Conservation (phyloP, 2,888 invertebrate species). For the Mythimna albipuncta region DNA sequence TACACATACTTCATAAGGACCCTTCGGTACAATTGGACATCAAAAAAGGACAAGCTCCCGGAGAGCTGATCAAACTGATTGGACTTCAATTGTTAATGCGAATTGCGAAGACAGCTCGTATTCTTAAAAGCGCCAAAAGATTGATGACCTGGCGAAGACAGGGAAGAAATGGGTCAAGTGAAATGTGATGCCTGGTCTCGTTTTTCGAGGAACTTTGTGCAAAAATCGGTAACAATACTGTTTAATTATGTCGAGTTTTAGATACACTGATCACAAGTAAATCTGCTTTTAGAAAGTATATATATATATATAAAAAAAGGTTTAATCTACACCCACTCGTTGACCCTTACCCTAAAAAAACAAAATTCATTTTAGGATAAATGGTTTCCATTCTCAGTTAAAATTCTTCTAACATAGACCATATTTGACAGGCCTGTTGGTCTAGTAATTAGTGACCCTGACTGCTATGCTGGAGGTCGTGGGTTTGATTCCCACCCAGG, state of each 20-base stretch:
- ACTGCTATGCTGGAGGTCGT: too few relatives aligned
- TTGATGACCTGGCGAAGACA: conserved; percentile 49
- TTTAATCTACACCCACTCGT: too few relatives aligned
- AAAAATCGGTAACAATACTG: conserved; percentile 13
- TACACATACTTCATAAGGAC: not conserved
- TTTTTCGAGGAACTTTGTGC: conserved; percentile 6
- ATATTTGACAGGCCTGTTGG: too few relatives aligned
- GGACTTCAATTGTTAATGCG: conserved; percentile 56
- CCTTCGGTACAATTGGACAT: conserved; percentile 33
- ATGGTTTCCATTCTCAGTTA: too few relatives aligned
- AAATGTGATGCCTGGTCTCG: conserved; percentile 22
- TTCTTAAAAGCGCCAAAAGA: conserved; percentile 53
- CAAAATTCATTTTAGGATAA: too few relatives aligned
- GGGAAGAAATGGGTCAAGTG: conserved; percentile 48
- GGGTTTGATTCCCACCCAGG: too few relatives aligned
- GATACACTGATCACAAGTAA: not conserved
- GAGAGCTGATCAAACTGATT: conserved; percentile 39
- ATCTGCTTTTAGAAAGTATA: too few relatives aligned
- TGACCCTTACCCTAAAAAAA: too few relatives aligned
- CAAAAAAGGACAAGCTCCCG: conserved; percentile 22
- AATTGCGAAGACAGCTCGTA: conserved; percentile 37
- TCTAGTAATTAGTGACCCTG: too few relatives aligned
- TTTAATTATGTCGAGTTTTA: not conserved
- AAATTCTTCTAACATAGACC: too few relatives aligned
- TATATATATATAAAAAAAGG: too few relatives aligned